These are phyloP conservation scores for Physella acuta DNA, from an alignment of 1,140 invertebrate species.

Conservation along the genomic window DNA sequence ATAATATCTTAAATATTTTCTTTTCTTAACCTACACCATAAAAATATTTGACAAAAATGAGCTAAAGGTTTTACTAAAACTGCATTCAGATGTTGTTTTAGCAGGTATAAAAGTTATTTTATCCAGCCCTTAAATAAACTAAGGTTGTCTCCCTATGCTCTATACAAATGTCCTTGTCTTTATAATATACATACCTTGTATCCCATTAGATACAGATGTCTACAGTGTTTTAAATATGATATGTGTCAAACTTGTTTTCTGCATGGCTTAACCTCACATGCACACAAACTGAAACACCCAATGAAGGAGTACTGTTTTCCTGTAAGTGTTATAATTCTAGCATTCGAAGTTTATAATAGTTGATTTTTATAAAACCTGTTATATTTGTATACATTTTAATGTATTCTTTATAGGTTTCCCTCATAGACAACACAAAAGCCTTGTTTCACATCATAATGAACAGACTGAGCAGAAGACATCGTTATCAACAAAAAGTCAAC, in stretches of 20 bases:
- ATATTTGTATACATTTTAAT: not conserved
- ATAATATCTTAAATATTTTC: too few relatives aligned
- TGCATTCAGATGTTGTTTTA: too few relatives aligned
- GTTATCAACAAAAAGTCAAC: slow-evolving; percentile 41
- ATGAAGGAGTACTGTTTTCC: slow-evolving; percentile 99
- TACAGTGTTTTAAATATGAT: slow-evolving; percentile 99
- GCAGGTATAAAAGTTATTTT: too few relatives aligned
- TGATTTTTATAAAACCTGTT: not conserved
- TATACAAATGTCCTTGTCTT: too few relatives aligned
- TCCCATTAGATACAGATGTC: slow-evolving; percentile 92
- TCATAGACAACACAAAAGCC: slow-evolving; percentile 96
- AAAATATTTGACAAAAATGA: too few relatives aligned
- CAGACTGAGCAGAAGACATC: slow-evolving; percentile 79
- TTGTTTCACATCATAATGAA: slow-evolving; percentile 88
- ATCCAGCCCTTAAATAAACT: too few relatives aligned
- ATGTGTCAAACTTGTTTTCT: slow-evolving; percentile 99
- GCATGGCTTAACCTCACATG: slow-evolving; percentile 90
- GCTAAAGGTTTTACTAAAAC: too few relatives aligned
- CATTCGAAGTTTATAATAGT: not conserved
- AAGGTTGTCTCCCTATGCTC: too few relatives aligned
- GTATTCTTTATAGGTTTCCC: slow-evolving; percentile 76
- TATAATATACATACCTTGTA: too few relatives aligned
- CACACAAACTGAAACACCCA: slow-evolving; percentile 96
- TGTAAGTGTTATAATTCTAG: slow-evolving; percentile 66
- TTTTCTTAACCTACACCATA: too few relatives aligned